phyloP scores from a whole-genome alignment of 2,113 vertebrate genomes.

The Eira barbara region DNA sequence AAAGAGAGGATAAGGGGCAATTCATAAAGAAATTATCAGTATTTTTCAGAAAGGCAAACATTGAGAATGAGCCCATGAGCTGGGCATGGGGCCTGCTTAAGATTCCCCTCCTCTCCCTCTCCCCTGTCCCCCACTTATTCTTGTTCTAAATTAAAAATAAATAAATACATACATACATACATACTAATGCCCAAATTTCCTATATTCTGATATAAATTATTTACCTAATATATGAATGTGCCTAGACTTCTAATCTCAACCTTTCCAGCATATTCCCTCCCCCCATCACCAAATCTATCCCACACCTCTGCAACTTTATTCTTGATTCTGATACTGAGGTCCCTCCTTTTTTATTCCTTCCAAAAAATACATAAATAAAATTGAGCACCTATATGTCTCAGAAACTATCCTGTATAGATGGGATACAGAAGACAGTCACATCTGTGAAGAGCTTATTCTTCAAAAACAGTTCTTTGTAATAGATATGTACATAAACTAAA shows the following conservation, averaged over 20 bases:
- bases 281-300: background rate
- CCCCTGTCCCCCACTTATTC: no score
- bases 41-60: background rate
- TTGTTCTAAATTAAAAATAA: background rate
- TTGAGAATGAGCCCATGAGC: background rate
- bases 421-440: background rate
- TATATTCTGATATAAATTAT: background rate
- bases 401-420: background rate
- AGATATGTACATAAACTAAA: background rate
- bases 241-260: background rate
- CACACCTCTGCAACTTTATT: background rate
- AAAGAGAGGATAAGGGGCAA: background rate
- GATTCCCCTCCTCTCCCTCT: background rate
- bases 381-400: background rate
- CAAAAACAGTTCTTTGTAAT: background rate
- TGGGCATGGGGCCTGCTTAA: background rate
- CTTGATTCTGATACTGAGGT: background rate
- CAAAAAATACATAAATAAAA: background rate
- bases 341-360: background rate
- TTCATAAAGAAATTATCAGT: background rate
- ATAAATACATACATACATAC: background rate
- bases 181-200: background rate
- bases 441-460: background rate
- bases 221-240: background rate
- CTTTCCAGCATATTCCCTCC: background rate